Conservation (phyloP, 2,113 vertebrate species). For the Gymnobelideus leadbeateri region DNA sequence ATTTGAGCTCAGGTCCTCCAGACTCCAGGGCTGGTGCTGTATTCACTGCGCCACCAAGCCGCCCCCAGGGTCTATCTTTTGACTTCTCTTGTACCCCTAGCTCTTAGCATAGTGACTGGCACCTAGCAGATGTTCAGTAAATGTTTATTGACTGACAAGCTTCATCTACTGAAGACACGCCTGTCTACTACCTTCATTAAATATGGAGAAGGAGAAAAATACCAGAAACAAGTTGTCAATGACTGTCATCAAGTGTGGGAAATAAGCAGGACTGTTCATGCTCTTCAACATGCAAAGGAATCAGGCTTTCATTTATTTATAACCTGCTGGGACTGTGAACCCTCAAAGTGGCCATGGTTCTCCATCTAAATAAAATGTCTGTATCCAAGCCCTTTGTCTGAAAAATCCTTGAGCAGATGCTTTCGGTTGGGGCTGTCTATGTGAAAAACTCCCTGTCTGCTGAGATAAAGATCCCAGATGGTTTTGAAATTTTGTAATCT, state of each 20-base stretch:
- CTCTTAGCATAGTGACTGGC: not conserved
- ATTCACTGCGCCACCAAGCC: no score
- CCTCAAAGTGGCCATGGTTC: not conserved
- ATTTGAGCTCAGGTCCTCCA: no score
- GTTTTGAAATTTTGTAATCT: not conserved
- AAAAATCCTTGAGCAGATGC: not conserved
- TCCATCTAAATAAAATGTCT: not conserved
- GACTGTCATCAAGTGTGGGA: not conserved
- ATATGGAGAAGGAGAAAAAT: not conserved
- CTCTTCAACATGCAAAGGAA: not conserved
- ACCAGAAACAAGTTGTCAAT: not conserved
- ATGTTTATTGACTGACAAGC: not conserved
- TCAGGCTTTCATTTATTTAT: not conserved
- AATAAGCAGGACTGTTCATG: not conserved
- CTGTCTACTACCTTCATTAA: no score
- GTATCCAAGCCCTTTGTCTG: conserved; percentile 10
- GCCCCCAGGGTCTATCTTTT: not conserved
- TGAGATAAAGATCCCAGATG: conserved; percentile 9
- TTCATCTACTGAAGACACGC: not conserved
- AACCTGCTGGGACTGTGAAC: not conserved
- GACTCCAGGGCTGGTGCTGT: no score
- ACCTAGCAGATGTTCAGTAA: not conserved
- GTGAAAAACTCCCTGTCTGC: not conserved
- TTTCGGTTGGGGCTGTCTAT: not conserved
- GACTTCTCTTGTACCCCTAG: not conserved